Evolutionary conservation across 2,797 vertebrate genomes (phyloP).

Genomic region (Cuculus canorus): DNA sequence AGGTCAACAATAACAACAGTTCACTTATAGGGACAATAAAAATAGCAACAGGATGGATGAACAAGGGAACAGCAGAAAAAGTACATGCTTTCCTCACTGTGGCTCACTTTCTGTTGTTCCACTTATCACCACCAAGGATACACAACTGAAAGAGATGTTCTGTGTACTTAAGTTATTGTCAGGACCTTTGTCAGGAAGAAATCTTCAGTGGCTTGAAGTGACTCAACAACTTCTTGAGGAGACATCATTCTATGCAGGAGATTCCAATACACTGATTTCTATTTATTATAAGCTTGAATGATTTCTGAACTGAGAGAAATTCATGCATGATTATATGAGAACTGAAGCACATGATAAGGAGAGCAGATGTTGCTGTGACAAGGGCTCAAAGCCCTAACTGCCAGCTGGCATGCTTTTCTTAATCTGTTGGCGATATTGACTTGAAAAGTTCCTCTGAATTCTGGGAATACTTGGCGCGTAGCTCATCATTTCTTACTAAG

Average conservation of each 20-base stretch:
- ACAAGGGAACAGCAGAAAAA: not conserved
- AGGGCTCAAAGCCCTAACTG: not conserved
- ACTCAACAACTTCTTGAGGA: not conserved
- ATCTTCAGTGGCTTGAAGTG: not conserved
- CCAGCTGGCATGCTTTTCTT: slow-evolving; percentile 11
- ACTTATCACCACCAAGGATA: not conserved
- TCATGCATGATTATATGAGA: not conserved
- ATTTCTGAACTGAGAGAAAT: not conserved
- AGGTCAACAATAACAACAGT: not conserved
- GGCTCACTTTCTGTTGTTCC: not conserved
- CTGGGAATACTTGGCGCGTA: not conserved
- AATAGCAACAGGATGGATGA: not conserved
- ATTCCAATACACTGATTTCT: slow-evolving; percentile 11
- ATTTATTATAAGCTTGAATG: not conserved
- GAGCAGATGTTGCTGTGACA: slow-evolving; percentile 41
- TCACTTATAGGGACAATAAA: not conserved
- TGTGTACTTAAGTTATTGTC: not conserved
- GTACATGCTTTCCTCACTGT: not conserved
- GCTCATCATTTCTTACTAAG: not conserved
- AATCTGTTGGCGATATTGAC: not conserved
- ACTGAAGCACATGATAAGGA: not conserved
- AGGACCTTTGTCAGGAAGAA: not conserved
- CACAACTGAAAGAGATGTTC: not conserved
- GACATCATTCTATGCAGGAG: not conserved
- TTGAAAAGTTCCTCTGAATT: not conserved